Base-by-base conservation (phyloP, 2,797 vertebrate genomes). In the Arrhamphus sclerolepis region DNA sequence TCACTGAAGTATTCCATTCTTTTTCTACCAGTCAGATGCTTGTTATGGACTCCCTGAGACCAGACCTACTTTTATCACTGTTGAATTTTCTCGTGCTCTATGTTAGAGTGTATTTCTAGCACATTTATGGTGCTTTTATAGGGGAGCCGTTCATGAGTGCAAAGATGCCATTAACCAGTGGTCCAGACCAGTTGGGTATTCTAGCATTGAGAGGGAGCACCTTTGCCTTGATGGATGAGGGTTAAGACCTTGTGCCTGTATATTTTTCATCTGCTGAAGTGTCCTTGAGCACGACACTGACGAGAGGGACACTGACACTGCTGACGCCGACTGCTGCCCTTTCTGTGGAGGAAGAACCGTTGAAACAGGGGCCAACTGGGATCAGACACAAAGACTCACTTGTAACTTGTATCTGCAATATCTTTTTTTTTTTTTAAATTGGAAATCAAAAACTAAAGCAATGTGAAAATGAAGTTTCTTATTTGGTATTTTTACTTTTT, bases 91-190 rank as follows among this genome's bases (percentile, higher is more conserved):
- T 88, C 78, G 92, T 98, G 93, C 97, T 98, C 97, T 99, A 98
- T 93, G 95, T 99, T 99, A 99, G 98, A 99, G 97, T 96, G 92
- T 92, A 74, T 94, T 83, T 77, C 91, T 75, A 87, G 96, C 96
- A 96, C 95, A 61, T 94, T 96, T 91, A 84, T 78, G 70, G 95
- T 98, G 98, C 96, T 96, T 42, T 86, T 86, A 71, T 55, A 63
- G 77, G 75, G 59, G 53, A 77, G 63, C 44, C 62, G 44, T 60
- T 72, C 39, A 51, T n/a, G 62, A 75, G 66, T 71, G 75, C 66
- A 68, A 73, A 72, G 53, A 78, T 41, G 75, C 79, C 70, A 79
- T 72, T 51, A 46, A 72, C 46, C 68, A 62, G 57, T 52, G 63
- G 73, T 69, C 54, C 47, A 49, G 42, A 63, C 60, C 44, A 41